Evolutionary conservation across 2,888 invertebrate genomes (phyloP).

Genomic region (Zaprionus lineosus): DNA sequence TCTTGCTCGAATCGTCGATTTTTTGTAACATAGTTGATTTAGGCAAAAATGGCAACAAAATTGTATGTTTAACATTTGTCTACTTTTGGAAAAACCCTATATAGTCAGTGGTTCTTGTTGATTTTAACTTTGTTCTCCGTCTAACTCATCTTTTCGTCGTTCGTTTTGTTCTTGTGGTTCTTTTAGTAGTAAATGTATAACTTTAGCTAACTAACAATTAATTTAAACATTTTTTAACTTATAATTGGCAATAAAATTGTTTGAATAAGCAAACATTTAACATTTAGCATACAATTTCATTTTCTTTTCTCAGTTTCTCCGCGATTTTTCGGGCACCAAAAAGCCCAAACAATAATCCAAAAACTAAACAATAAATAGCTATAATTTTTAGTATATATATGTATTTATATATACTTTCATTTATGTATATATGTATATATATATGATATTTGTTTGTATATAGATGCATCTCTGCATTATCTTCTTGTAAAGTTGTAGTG

Average conservation of each 20-base stretch:
- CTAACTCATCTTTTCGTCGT: conserved; percentile 11
- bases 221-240: conserved; percentile 75
- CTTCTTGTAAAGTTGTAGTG: conserved; percentile 63
- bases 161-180: conserved; percentile 25
- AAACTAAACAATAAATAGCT: conserved; percentile 73
- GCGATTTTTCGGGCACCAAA: not conserved
- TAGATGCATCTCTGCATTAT: conserved; percentile 47
- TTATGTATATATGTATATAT: conserved; percentile 28
- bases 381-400: conserved; percentile 31
- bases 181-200: conserved; percentile 70
- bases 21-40: conserved; percentile 82
- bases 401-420: conserved; percentile 34
- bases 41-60: conserved; percentile 83
- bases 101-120: conserved; percentile 69
- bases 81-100: conserved; percentile 63
- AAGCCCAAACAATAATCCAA: conserved; percentile 51
- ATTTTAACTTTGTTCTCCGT: conserved; percentile 10
- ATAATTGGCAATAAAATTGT: conserved; percentile 74
- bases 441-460: conserved; percentile 52
- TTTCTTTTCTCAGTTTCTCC: conserved; percentile 27
- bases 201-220: conserved; percentile 75
- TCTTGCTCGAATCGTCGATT: conserved; percentile 24
- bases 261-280: conserved; percentile 75
- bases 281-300: conserved; percentile 71
- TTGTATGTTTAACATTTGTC: conserved; percentile 79